Evolutionary conservation across 2,888 invertebrate genomes (phyloP).

Genomic region (Myopa tessellatipennis): DNA sequence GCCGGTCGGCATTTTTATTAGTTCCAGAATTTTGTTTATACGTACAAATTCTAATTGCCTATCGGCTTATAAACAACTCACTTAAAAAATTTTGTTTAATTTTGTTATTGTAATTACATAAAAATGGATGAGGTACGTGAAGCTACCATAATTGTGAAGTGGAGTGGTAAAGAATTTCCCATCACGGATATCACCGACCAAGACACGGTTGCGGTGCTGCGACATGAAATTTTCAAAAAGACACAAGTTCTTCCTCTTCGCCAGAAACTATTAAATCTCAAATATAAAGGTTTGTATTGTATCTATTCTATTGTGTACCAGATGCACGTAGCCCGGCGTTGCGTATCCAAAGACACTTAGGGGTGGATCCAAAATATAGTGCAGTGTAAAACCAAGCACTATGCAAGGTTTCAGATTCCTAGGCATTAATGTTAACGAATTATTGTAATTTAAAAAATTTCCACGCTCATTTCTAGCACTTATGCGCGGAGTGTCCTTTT

Average conservation of each 20-base stretch:
- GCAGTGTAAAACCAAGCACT: too few species aligned
- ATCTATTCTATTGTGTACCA: background rate
- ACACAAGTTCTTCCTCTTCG: slow-evolving; percentile 93
- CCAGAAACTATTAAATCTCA: slow-evolving; percentile 93
- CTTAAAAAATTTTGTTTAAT: background rate
- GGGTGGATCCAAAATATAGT: too few species aligned
- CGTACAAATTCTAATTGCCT: background rate
- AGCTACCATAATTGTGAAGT: slow-evolving; percentile 82
- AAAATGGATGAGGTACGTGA: slow-evolving; percentile 47
- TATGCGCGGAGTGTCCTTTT: too few species aligned
- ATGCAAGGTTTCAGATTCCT: too few species aligned
- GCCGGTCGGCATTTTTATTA: background rate
- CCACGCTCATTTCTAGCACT: too few species aligned
- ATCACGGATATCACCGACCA: slow-evolving; percentile 80
- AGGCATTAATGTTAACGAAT: too few species aligned
- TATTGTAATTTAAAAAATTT: too few species aligned
- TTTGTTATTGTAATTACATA: background rate
- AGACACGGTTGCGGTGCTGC: slow-evolving; percentile 83
- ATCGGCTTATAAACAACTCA: background rate
- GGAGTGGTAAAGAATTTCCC: slow-evolving; percentile 91
- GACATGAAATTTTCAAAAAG: slow-evolving; percentile 85
- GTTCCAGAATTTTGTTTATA: slow-evolving; percentile 13
- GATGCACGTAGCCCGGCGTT: too few species aligned
- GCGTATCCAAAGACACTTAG: too few species aligned
- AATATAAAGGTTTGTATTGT: slow-evolving; percentile 81